Evolutionary conservation across 1,140 invertebrate species (phyloP).

Genomic region (Sarcophaga bullata): DNA sequence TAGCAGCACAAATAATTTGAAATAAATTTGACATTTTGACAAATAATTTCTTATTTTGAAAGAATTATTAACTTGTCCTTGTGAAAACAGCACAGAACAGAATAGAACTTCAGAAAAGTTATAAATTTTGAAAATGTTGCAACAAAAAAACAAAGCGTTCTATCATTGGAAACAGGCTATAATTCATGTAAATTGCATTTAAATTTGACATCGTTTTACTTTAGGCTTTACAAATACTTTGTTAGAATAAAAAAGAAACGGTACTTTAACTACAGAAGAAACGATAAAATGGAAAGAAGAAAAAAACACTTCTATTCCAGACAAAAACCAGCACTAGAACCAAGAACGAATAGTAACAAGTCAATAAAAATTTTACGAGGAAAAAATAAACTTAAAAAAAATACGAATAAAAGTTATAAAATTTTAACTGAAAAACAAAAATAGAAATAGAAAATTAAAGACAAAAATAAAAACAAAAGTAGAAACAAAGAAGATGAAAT

Average conservation of each 20-base stretch:
- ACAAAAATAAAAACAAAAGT: slow-evolving; percentile 18
- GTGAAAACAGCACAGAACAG: too few relatives aligned
- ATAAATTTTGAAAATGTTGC: too few relatives aligned
- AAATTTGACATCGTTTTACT: slow-evolving; percentile 6
- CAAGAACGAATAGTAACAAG: neutral
- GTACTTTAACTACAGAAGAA: neutral
- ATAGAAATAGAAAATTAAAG: neutral
- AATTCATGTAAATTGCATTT: neutral
- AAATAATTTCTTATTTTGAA: too few relatives aligned
- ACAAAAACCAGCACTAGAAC: neutral
- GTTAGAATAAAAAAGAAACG: neutral
- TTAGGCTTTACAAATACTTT: neutral
- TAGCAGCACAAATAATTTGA: too few relatives aligned
- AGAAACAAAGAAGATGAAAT: slow-evolving; percentile 1
- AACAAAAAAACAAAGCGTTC: neutral
- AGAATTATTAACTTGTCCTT: too few relatives aligned
- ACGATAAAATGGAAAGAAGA: neutral
- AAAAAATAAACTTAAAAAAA: too few relatives aligned
- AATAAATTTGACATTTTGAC: too few relatives aligned
- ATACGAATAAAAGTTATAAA: neutral
- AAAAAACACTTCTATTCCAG: neutral
- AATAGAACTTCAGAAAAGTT: too few relatives aligned
- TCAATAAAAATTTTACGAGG: too few relatives aligned
- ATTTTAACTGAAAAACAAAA: too few relatives aligned
- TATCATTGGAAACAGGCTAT: neutral